Base-by-base conservation (phyloP, 1,140 invertebrate species). In the Phenacoccus solenopsis region DNA sequence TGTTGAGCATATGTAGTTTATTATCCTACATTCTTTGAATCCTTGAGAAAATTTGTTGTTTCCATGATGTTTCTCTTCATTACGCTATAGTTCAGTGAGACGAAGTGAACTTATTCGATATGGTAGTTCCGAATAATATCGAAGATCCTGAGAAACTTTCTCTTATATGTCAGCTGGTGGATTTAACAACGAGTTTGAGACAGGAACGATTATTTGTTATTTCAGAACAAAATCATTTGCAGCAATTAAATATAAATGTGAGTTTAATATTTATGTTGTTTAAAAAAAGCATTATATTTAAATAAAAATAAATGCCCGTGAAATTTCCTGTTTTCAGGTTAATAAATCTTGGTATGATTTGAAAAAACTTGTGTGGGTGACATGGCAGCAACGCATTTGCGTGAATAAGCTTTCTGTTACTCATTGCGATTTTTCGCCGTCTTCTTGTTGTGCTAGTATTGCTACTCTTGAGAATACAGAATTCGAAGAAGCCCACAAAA, bases 401-500 rank as follows among this genome's bases (percentile, higher is more conserved):
- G 81, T 96, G 3, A 89, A 93, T 74, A 85, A 85, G 72, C 79
- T 97, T 71, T 87, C 95, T 64, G 82, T 89, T 20, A 86, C 88
- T 7, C 82, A 85, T 72, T 86, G 86, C 30, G 89, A 91, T 75
- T 85, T 85, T 32, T 85, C 88, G 30, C 87, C 89, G 1, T 83
- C 87, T 68, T 81, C 84, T 30, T 92, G 88, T 76, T 92, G 90
- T 77, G 85, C 87, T 70, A 82, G 85, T 74, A 88, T 91, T 7
- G 91, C 89, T 77, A 79, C 84, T 56, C 81, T 96, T 24, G 89
- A 93, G 74, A 86, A 85, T 75, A 86, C 89, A 1, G 84, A 86
- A 67, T 97, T 98, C 79, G 81, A 94, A 35, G 92, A 97, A 78
- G 90, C 88, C 27, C 92, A 94, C 77, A 93, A 94, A 80, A 85